Conservation (phyloP, 2,113 vertebrate species). For the Beaufortia kweichowensis region DNA sequence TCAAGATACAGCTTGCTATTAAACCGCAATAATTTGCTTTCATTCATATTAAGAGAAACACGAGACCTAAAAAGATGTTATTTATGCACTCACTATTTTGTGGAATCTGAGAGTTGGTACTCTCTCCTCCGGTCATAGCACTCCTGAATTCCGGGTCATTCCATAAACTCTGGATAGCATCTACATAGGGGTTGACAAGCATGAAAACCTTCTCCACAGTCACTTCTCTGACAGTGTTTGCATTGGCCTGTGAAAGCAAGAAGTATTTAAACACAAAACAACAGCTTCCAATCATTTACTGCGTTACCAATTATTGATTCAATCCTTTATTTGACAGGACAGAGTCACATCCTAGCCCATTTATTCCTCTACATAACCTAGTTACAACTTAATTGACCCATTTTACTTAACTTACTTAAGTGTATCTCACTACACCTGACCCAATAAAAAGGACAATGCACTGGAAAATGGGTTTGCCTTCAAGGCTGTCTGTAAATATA, state of each 20-base stretch:
- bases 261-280: not conserved
- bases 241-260: conserved; percentile 69
- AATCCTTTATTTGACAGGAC: not conserved
- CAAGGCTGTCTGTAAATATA: conserved; percentile 50
- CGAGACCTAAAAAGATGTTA: not conserved
- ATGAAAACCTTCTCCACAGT: conserved; percentile 75
- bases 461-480: conserved; percentile 43
- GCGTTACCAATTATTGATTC: not conserved
- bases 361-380: not conserved
- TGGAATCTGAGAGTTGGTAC: conserved; percentile 84
- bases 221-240: conserved; percentile 70
- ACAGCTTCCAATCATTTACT: not conserved
- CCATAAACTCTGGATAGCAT: conserved; percentile 85
- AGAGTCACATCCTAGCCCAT: not conserved
- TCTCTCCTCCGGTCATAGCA: conserved; percentile 80
- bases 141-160: conserved; percentile 83
- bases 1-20: no score
- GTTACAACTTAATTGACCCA: conserved; percentile 14
- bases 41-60: no score
- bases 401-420: conserved; percentile 13
- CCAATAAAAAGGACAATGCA: conserved; percentile 27
- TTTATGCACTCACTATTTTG: conserved; percentile 81
- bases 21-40: no score
- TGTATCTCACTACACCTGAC: conserved; percentile 27
- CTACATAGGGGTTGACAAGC: conserved; percentile 69